Evolutionary conservation across 53 echinoderm and acorn worm genomes (phyloP).

Genomic region (Crossaster papposus): DNA sequence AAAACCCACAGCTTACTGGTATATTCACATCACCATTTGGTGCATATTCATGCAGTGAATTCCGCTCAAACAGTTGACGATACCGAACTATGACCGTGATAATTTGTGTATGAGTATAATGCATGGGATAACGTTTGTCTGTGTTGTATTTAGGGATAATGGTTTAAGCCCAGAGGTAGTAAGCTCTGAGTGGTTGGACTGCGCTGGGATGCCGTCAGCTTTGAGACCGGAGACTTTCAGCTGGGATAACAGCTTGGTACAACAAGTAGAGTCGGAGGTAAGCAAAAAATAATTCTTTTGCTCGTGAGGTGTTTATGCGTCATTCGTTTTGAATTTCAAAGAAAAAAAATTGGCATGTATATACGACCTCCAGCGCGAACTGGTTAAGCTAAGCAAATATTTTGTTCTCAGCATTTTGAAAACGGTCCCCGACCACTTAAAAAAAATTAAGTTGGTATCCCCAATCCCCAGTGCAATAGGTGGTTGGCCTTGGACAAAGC

Average conservation of each 20-base stretch:
- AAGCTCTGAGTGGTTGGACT: constrained; percentile 83
- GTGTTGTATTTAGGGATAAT: constrained; percentile 55
- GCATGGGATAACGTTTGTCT: neutral
- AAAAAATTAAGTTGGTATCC: neutral
- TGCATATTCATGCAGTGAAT: no score
- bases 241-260: constrained; percentile 72
- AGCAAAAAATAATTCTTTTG: neutral
- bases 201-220: constrained; percentile 79
- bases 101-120: neutral
- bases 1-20: no score
- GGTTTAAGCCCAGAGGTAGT: constrained; percentile 80
- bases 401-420: neutral
- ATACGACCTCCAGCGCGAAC: no score
- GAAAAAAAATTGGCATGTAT: no score
- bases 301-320: neutral
- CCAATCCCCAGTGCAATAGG: constrained; percentile 52
- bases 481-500: constrained; percentile 62
- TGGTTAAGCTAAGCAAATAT: no score
- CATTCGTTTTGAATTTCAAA: no score
- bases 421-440: no score
- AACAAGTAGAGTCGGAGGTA: constrained; percentile 80
- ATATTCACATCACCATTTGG: no score
- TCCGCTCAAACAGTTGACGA: no score
- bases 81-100: neutral
- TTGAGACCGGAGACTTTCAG: constrained; percentile 70